Conservation (phyloP, 2,888 invertebrate genomes). For the Drosophila borborema region DNA sequence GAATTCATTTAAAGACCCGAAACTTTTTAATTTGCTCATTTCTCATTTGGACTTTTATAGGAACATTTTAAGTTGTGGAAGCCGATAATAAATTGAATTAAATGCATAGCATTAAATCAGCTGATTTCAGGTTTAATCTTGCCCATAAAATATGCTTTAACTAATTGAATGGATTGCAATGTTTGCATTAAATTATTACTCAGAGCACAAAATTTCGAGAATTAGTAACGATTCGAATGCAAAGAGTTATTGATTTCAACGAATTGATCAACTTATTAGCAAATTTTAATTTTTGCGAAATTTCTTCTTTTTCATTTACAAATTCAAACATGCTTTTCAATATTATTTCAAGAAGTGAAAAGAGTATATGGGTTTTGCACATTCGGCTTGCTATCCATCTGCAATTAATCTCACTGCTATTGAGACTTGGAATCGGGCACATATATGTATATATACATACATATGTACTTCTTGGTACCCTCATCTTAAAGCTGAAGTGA, state of each 20-base stretch:
- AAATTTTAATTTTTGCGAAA: neutral
- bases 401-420: neutral
- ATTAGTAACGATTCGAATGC: neutral
- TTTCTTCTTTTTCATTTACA: neutral
- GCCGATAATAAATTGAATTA: neutral
- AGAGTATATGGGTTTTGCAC: neutral
- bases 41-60: constrained; percentile 10
- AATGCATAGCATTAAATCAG: constrained; percentile 4
- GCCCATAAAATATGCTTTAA: neutral
- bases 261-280: neutral
- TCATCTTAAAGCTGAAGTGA: no score
- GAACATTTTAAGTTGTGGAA: neutral
- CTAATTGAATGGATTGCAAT: neutral
- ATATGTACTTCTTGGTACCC: no score
- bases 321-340: neutral
- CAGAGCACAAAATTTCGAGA: neutral
- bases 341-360: no score
- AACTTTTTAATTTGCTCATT: constrained; percentile 1
- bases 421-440: neutral
- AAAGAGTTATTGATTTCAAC: neutral
- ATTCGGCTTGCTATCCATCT: neutral
- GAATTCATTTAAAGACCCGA: neutral
- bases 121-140: constrained; percentile 10
- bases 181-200: neutral
- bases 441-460: no score